phyloP scores from a whole-genome alignment of 2,797 vertebrate species.

The Taenioides sp. region DNA sequence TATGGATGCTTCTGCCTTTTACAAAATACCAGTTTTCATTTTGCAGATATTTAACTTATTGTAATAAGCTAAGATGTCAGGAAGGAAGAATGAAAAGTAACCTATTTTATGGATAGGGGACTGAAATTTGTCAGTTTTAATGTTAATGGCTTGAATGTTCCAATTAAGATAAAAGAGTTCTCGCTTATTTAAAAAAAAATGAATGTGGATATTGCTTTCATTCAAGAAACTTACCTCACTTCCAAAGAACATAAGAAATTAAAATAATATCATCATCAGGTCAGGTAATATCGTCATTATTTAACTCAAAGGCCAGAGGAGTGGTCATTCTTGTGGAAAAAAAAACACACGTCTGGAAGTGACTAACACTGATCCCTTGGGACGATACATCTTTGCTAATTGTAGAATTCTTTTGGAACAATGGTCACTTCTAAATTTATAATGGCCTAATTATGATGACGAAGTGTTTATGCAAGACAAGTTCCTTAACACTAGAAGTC shows the following conservation, averaged over 20 bases:
- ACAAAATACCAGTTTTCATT: too few species aligned
- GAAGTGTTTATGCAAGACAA: neutral
- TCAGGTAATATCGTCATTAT: constrained; percentile 11
- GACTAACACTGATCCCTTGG: neutral
- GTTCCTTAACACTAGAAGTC: too few species aligned
- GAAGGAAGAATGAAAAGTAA: too few species aligned
- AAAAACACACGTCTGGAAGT: constrained; percentile 3
- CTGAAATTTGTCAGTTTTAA: too few species aligned
- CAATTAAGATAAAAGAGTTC: too few species aligned
- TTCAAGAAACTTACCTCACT: constrained; percentile 16
- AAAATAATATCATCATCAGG: too few species aligned
- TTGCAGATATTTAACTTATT: too few species aligned
- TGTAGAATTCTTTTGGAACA: neutral
- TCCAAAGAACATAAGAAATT: neutral
- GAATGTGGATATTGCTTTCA: constrained; percentile 6
- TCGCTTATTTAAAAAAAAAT: too few species aligned
- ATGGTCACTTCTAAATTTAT: neutral
- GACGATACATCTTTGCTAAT: neutral
- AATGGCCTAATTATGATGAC: neutral
- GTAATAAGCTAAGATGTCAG: too few species aligned
- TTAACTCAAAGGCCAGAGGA: constrained; percentile 12
- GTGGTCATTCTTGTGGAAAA: neutral
- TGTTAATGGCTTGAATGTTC: too few species aligned
- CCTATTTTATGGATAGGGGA: too few species aligned
- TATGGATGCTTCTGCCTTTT: too few species aligned